These are phyloP conservation scores for Pristionchus mayeri DNA, from an alignment of 2,888 invertebrate genomes.

Conservation along the genomic window DNA sequence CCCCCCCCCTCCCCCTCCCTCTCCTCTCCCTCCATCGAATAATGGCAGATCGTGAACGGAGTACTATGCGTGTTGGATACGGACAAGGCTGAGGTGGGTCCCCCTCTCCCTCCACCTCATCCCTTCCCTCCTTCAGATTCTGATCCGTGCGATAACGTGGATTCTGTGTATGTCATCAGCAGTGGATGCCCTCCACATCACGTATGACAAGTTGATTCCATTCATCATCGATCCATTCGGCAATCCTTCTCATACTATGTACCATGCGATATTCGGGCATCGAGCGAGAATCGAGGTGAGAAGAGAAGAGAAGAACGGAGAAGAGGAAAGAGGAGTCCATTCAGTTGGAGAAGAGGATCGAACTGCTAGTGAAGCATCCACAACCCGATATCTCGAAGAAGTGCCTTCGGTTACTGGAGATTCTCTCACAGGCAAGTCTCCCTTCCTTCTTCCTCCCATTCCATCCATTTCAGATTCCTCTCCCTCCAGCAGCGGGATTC, in stretches of 20 bases:
- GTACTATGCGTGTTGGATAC: conserved; percentile 69
- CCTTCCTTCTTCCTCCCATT: neutral
- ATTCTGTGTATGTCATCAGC: conserved; percentile 71
- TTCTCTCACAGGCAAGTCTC: conserved; percentile 57
- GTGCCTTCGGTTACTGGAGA: conserved; percentile 61
- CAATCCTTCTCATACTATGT: conserved; percentile 70
- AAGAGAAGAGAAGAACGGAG: neutral
- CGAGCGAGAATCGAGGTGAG: conserved; percentile 35
- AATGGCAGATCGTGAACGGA: conserved; percentile 67
- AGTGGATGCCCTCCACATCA: conserved; percentile 69
- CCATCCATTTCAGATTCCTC: conserved; percentile 55
- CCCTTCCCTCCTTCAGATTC: conserved; percentile 42
- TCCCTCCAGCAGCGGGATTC: conserved; percentile 58
- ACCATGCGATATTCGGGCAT: conserved; percentile 44
- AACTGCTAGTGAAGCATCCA: conserved; percentile 55
- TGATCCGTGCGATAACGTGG: conserved; percentile 71
- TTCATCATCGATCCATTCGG: conserved; percentile 69
- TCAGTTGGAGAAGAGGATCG: conserved; percentile 54
- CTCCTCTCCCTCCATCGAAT: neutral
- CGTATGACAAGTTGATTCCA: conserved; percentile 67
- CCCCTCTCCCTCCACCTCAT: neutral
- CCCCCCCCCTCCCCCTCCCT: neutral
- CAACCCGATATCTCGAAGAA: conserved; percentile 67
- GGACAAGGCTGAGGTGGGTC: conserved; percentile 67
- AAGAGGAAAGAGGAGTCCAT: neutral